Evolutionary conservation across 2,888 invertebrate genomes (phyloP), one percentile per base, ranked within the genome.

Genomic region (Hipparchia sbordonii): DNA sequence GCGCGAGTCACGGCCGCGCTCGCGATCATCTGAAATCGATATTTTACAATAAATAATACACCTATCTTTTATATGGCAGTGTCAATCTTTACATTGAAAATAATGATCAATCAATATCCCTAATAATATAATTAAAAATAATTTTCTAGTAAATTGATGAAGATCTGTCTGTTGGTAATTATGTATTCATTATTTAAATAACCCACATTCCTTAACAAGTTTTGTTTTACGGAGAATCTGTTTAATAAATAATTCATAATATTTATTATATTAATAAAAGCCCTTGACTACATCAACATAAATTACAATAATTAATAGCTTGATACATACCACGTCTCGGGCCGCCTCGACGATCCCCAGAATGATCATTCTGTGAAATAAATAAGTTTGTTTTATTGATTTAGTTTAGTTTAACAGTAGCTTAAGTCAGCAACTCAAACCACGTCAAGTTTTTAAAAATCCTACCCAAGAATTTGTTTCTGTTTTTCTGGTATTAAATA

Each of bases 341-440:
- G 48, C 87, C 89, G 46, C 84, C 85, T 74, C 92, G 91, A 77
- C 92, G 89, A 72, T 93, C 93, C 69, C 88, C 89, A 67, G 92
- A 92, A 84, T 92, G 87, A 82, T 93, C 93, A 79, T 86, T 89
- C 93, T 93, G 84, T 68, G 82, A 86, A 74, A 73, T 71, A 72
- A 12, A 23, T 9, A 10, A 48, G 10, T 67, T 63, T n/a, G n/a
- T n/a, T n/a, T n/a, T n/a, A n/a, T n/a, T n/a, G n/a, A n/a, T n/a
- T n/a, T n/a, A n/a, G n/a, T n/a, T n/a, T n/a, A n/a, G n/a, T n/a
- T n/a, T n/a, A n/a, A n/a, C 23, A 23, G 23, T 23, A 23, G 23
- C 23, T 23, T 23, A 0, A 23, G 23, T 23, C 23, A 0, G 1
- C 23, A 23, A 23, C 23, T 23, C 23, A 0, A 23, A 23, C 23